A percentile compares a stretch with the other conserved stretches of the same genome.
Evolutionary conservation across 2,797 vertebrate species (phyloP).

Genomic region (Sebastes dallii): DNA sequence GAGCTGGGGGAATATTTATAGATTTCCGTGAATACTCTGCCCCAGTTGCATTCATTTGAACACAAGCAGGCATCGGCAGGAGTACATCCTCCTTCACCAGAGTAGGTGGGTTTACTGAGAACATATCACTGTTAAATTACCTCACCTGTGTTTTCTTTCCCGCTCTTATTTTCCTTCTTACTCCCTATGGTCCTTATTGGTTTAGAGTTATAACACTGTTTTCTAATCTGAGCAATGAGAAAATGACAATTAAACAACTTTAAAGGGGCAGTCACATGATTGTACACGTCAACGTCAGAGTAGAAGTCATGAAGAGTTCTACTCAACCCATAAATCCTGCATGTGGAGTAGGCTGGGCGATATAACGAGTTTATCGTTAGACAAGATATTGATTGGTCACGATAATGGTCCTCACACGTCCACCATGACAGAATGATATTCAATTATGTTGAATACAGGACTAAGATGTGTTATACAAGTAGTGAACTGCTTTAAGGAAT

Average conservation of each 20-base stretch:
- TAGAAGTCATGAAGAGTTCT: not conserved
- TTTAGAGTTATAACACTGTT: not conserved
- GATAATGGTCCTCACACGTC: no score
- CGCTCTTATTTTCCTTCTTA: not conserved
- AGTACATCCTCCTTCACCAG: not conserved
- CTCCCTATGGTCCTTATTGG: not conserved
- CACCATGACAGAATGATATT: no score
- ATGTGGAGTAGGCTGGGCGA: no score
- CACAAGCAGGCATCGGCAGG: constrained; percentile 16
- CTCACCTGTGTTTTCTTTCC: constrained; percentile 1
- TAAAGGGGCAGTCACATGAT: not conserved
- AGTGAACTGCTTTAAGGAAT: no score
- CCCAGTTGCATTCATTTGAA: constrained; percentile 52
- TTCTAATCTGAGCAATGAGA: not conserved
- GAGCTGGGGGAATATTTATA: constrained; percentile 61
- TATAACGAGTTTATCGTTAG: no score
- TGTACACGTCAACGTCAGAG: not conserved
- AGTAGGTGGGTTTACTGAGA: constrained; percentile 14
- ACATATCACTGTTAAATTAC: constrained; percentile 14
- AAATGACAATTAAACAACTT: not conserved
- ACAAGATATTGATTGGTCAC: no score
- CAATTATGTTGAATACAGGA: no score
- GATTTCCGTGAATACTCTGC: constrained; percentile 55
- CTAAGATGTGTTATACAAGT: no score
- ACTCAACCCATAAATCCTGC: not conserved